phyloP scores from a whole-genome alignment of 2,113 vertebrate species.

The Carollia perspicillata region DNA sequence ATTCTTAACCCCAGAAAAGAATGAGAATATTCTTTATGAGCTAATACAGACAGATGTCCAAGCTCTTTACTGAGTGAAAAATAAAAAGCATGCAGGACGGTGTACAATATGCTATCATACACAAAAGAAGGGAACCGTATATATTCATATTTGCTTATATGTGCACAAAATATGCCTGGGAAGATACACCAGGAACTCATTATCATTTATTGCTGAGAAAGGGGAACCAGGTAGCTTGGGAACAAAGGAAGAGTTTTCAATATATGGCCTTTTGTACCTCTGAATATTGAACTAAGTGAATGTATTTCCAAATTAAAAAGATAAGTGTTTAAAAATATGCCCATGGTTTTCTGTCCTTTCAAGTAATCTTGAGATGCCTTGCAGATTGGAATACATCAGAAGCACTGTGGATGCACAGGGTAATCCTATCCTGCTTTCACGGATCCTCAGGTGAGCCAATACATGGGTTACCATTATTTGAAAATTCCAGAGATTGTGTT shows the following conservation, averaged over 20 bases:
- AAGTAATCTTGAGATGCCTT: not conserved
- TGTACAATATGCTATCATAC: not conserved
- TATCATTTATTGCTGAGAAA: not conserved
- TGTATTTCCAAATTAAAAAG: not conserved
- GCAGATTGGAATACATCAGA: not conserved
- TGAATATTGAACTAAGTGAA: not conserved
- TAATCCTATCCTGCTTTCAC: not conserved
- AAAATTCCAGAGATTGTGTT: not conserved
- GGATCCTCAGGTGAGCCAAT: not conserved
- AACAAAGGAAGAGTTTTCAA: not conserved
- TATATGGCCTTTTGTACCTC: not conserved
- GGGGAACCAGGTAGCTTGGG: not conserved
- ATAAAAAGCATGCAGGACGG: not conserved
- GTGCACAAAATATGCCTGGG: not conserved
- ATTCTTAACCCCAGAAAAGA: not conserved
- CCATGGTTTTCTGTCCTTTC: not conserved
- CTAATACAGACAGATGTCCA: not conserved
- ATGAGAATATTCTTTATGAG: not conserved
- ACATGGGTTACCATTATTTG: not conserved
- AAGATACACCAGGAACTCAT: not conserved
- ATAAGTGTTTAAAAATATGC: not conserved
- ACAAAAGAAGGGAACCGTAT: not conserved
- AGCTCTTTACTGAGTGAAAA: not conserved
- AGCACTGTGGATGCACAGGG: not conserved
- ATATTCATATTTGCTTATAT: not conserved